A percentile compares a stretch with the other conserved stretches of the same genome.
Evolutionary conservation across 2,888 invertebrate genomes (phyloP).

Genomic region (Serripes groenlandicus): DNA sequence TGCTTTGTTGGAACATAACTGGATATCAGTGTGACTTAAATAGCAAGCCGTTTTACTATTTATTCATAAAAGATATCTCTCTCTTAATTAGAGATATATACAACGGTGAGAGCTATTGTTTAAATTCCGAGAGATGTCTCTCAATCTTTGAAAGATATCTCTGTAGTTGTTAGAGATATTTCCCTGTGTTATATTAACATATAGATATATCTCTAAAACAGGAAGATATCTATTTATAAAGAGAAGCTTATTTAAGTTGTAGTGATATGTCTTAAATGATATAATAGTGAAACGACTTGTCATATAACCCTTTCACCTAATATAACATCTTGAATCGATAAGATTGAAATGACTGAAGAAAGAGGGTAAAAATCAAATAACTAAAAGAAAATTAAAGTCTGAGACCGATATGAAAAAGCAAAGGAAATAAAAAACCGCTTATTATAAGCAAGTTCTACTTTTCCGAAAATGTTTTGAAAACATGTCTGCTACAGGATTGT

Average conservation of each 20-base stretch:
- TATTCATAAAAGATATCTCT: background rate
- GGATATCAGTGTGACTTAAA: background rate
- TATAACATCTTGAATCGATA: background rate
- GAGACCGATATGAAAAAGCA: background rate
- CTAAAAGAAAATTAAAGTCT: too few species aligned
- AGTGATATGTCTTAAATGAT: background rate
- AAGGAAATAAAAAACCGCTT: constrained; percentile 1
- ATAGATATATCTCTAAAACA: too few species aligned
- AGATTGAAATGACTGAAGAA: background rate
- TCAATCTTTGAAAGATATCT: too few species aligned
- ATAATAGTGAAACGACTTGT: background rate
- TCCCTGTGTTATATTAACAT: too few species aligned
- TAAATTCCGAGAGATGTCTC: too few species aligned
- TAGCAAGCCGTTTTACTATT: background rate
- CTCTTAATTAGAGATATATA: too few species aligned
- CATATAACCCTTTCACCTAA: background rate
- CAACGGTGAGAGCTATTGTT: too few species aligned
- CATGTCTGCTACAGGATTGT: background rate
- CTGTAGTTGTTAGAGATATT: too few species aligned
- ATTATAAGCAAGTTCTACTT: background rate
- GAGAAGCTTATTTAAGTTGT: background rate
- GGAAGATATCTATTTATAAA: background rate
- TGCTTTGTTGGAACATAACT: background rate
- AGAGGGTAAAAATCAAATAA: too few species aligned
- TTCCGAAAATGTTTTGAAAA: background rate